Evolutionary conservation across 2,888 invertebrate species (phyloP).

Genomic region (Lithophane ornitopus): DNA sequence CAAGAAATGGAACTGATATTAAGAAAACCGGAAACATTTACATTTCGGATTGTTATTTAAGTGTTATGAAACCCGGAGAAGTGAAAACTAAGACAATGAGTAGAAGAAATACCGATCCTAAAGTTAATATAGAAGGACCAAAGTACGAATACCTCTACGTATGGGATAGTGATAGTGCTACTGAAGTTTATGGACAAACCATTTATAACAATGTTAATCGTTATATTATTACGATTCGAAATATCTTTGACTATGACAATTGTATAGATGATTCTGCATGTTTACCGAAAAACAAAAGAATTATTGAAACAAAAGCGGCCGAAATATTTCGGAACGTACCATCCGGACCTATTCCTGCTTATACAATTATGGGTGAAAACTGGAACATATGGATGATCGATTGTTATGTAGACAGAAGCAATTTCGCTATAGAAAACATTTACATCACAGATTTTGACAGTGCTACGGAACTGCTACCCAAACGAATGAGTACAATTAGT

Average conservation of each 20-base stretch:
- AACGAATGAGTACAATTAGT: neutral
- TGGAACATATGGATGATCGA: constrained; percentile 7
- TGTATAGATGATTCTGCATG: neutral
- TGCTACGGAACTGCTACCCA: neutral
- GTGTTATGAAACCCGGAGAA: constrained; percentile 9
- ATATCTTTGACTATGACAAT: neutral
- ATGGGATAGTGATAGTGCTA: neutral
- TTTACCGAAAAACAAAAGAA: neutral
- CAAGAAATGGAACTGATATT: neutral
- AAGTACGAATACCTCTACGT: neutral
- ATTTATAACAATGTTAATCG: constrained; percentile 12
- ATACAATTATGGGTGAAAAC: constrained; percentile 37
- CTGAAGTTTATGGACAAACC: too few species aligned
- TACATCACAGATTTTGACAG: constrained; percentile 13
- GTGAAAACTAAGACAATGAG: neutral
- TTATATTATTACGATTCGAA: constrained; percentile 10
- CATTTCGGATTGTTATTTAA: constrained; percentile 24
- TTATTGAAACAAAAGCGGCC: constrained; percentile 16
- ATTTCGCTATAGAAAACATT: neutral
- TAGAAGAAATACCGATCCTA: constrained; percentile 2
- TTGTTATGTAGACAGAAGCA: neutral
- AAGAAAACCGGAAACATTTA: constrained; percentile 15
- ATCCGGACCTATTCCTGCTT: neutral
- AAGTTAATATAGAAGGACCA: neutral
- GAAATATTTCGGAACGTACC: constrained; percentile 17